Conservation (phyloP, 2,797 vertebrate genomes). For the Huso huso region DNA sequence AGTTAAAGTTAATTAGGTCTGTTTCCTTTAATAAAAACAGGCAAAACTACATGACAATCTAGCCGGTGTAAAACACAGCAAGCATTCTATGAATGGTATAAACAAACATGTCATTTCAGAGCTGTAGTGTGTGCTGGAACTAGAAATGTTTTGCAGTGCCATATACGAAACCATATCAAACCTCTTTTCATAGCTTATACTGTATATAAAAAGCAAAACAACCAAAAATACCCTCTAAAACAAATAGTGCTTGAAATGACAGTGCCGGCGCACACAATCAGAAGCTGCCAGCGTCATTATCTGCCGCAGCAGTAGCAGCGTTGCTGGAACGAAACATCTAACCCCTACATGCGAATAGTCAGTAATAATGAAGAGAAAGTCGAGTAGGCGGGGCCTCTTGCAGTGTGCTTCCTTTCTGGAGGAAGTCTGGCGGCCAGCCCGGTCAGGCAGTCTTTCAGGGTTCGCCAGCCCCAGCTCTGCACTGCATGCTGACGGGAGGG, state of each 20-base stretch:
- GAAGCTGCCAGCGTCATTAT: conserved; percentile 11
- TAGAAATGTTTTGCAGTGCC: conserved; percentile 17
- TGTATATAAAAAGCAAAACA: too few species aligned
- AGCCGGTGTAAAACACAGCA: too few species aligned
- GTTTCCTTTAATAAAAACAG: too few species aligned
- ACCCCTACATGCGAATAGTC: conserved; percentile 10
- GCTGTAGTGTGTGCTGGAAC: background rate
- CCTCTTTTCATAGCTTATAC: too few species aligned
- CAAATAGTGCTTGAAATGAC: too few species aligned
- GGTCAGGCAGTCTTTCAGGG: conserved; percentile 33
- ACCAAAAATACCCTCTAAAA: background rate
- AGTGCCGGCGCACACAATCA: background rate
- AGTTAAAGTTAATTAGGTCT: too few species aligned
- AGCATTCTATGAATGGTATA: too few species aligned
- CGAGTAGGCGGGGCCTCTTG: background rate
- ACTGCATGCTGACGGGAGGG: conserved; percentile 12
- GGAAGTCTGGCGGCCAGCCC: background rate
- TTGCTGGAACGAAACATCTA: conserved; percentile 17
- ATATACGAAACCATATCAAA: background rate
- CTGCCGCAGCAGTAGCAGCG: conserved; percentile 10
- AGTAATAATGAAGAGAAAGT: conserved; percentile 3
- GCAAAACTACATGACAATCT: too few species aligned
- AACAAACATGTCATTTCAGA: too few species aligned
- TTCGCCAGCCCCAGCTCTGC: conserved; percentile 40
- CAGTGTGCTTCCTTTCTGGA: conserved; percentile 11